Evolutionary conservation across 2,113 vertebrate species (phyloP).

Genomic region (Pionites leucogaster): DNA sequence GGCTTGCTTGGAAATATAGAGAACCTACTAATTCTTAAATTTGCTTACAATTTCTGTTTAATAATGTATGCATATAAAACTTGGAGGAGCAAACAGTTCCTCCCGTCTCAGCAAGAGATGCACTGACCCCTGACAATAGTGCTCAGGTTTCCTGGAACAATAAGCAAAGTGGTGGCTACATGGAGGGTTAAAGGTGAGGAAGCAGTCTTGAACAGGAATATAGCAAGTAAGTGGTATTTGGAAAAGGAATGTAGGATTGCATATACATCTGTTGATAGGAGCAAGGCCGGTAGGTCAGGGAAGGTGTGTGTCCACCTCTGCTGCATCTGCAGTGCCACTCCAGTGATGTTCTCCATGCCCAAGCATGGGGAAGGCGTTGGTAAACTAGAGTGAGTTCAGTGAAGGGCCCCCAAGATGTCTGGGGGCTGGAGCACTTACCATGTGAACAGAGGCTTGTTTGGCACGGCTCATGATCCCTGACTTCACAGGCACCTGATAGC

Average conservation of each 20-base stretch:
- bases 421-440: background rate
- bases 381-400: background rate
- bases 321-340: background rate
- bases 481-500: background rate
- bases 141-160: background rate
- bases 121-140: background rate
- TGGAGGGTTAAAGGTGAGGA: background rate
- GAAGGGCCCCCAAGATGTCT: background rate
- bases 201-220: background rate
- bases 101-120: background rate
- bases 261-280: background rate
- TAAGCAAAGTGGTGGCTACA: background rate
- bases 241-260: background rate
- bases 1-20: conserved; percentile 37
- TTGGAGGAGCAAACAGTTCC: background rate
- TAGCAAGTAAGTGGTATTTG: background rate
- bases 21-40: background rate
- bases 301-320: background rate
- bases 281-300: background rate
- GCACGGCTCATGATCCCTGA: background rate
- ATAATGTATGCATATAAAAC: background rate
- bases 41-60: background rate
- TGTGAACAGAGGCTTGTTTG: background rate
- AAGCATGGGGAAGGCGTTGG: background rate
- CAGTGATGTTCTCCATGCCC: background rate